A percentile compares a stretch with the other conserved stretches of the same genome.
These are phyloP conservation scores for Phalacrocorax aristotelis DNA, from an alignment of 2,113 vertebrate species.

Conservation along the genomic window DNA sequence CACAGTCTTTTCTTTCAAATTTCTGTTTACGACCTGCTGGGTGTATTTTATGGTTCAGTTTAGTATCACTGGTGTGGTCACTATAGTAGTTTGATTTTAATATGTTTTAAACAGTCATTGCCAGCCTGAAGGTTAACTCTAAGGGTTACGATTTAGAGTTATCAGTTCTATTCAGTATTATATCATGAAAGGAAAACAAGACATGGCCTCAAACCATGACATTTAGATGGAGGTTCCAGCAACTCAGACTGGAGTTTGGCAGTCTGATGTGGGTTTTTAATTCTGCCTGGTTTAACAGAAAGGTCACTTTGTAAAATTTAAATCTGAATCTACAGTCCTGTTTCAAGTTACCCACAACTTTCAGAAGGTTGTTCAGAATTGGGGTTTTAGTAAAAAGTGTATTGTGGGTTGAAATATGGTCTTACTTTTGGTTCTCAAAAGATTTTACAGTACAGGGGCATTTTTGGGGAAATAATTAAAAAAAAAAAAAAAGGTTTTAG, in stretches of 20 bases:
- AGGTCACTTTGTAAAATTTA: not conserved
- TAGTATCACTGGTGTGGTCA: not conserved
- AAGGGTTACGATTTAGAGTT: not conserved
- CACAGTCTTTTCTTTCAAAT: not conserved
- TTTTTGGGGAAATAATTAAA: accelerated
- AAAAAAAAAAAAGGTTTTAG: not conserved
- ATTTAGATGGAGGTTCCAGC: constrained; percentile 8
- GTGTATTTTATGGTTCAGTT: not conserved
- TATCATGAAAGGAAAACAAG: constrained; percentile 6
- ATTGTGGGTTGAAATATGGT: not conserved
- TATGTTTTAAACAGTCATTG: not conserved
- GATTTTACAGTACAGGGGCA: not conserved
- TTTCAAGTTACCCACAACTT: not conserved
- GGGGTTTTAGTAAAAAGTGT: not conserved
- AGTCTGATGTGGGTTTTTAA: not conserved
- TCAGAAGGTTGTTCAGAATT: not conserved
- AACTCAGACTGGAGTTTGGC: not conserved
- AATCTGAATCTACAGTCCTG: not conserved
- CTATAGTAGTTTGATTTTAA: not conserved
- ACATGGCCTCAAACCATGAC: not conserved
- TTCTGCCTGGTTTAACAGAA: constrained; percentile 11
- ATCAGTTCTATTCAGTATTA: not conserved
- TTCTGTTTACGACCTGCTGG: not conserved
- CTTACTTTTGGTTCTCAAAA: not conserved
- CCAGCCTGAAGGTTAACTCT: not conserved